Evolutionary conservation across 2,888 invertebrate genomes (phyloP).

Genomic region (Suillia variegata): DNA sequence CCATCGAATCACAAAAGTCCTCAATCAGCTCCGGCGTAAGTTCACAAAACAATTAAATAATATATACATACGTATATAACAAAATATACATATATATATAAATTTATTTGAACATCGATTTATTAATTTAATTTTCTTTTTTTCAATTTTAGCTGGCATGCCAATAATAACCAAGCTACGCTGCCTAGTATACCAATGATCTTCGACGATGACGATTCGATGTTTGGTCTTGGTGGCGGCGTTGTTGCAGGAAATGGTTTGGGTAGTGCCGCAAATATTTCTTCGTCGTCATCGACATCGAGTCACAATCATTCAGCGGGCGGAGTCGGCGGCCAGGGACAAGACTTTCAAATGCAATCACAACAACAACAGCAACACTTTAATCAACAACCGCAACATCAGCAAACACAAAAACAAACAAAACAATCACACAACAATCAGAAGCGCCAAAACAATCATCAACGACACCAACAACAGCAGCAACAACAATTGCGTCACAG

Average conservation of each 20-base stretch:
- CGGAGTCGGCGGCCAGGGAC: no score
- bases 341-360: conserved; percentile 39
- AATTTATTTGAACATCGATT: background rate
- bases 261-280: conserved; percentile 34
- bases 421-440: conserved; percentile 44
- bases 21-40: conserved; percentile 61
- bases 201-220: conserved; percentile 68
- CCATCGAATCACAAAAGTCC: conserved; percentile 58
- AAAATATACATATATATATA: conserved; percentile 32
- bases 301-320: conserved; percentile 42
- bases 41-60: background rate
- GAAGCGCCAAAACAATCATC: conserved; percentile 40
- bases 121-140: conserved; percentile 27
- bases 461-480: conserved; percentile 13
- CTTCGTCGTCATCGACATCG: conserved; percentile 39
- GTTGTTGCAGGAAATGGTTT: conserved; percentile 29
- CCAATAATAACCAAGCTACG: conserved; percentile 70
- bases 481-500: conserved; percentile 30
- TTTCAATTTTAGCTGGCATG: conserved; percentile 65
- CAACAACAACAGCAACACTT: conserved; percentile 16
- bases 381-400: conserved; percentile 39
- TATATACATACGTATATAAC: background rate
- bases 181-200: conserved; percentile 79
- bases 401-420: conserved; percentile 41
- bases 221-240: conserved; percentile 46